Percentiles rank a stretch among this genome's conserved stretches.
phyloP scores from a whole-genome alignment of 2,113 vertebrate species.

The Octodon degus region DNA sequence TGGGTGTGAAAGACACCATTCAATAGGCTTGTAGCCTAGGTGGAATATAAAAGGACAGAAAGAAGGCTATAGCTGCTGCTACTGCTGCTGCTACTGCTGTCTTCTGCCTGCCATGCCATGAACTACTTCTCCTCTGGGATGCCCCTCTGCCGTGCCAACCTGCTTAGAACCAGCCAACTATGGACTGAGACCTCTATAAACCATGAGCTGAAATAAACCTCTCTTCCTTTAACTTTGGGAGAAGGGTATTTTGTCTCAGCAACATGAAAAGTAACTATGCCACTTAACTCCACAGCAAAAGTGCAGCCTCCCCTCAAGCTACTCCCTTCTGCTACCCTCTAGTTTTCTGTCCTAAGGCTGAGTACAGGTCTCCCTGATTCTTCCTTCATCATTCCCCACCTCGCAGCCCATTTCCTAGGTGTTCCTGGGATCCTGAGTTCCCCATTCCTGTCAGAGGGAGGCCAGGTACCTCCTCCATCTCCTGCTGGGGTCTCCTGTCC shows the following conservation, averaged over 20 bases:
- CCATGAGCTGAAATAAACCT: neutral
- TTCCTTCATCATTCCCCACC: neutral
- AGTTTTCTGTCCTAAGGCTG: accelerated
- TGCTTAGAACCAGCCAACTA: neutral
- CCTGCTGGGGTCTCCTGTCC: neutral
- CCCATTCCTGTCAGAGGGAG: neutral
- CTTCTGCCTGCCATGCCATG: neutral
- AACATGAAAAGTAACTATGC: neutral
- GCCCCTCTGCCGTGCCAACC: neutral
- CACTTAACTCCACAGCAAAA: neutral
- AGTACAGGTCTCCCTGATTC: neutral
- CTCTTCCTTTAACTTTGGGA: neutral
- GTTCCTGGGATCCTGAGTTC: neutral
- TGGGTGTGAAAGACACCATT: neutral
- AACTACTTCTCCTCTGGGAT: neutral
- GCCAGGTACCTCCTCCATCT: neutral
- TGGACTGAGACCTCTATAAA: neutral
- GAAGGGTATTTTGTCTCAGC: neutral
- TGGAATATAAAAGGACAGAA: neutral
- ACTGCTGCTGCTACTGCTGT: neutral
- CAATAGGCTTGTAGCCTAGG: neutral
- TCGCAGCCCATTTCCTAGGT: neutral
- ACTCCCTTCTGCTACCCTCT: no score
- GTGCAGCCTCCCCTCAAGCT: neutral
- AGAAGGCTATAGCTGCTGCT: neutral